Conservation (phyloP, 2,797 vertebrate species). For the Pseudomugil gertrudae region DNA sequence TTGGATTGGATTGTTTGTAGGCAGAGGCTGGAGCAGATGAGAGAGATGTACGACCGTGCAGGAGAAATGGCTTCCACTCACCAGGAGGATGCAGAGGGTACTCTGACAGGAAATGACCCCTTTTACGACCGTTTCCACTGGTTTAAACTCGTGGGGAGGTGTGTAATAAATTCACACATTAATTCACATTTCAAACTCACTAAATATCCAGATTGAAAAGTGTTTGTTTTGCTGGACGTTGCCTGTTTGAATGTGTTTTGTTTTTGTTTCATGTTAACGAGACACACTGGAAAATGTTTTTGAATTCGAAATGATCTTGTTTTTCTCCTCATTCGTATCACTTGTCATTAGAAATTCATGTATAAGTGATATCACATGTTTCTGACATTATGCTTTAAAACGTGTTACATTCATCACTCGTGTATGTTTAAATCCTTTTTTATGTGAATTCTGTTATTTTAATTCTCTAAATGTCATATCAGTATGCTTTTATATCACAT, state of each 20-base stretch:
- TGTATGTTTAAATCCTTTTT: slow-evolving; percentile 23
- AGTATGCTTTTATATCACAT: slow-evolving; percentile 29
- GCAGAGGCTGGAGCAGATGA: slow-evolving; percentile 95
- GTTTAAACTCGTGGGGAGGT: slow-evolving; percentile 99
- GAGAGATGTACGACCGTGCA: slow-evolving; percentile 97
- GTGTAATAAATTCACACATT: slow-evolving; percentile 44
- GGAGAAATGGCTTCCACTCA: slow-evolving; percentile 90
- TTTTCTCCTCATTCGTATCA: slow-evolving; percentile 11
- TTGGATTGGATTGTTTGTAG: too few species aligned
- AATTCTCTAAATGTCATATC: slow-evolving; percentile 13
- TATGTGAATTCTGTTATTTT: slow-evolving; percentile 25
- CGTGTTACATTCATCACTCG: slow-evolving; percentile 31
- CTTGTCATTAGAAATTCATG: slow-evolving; percentile 9
- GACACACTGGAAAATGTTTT: neutral
- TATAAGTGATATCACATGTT: slow-evolving; percentile 16
- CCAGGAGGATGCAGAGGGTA: slow-evolving; percentile 88
- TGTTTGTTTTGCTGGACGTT: neutral
- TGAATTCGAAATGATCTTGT: neutral
- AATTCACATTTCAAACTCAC: neutral
- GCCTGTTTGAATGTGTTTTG: neutral
- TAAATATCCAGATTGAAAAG: neutral
- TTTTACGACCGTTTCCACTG: slow-evolving; percentile 99
- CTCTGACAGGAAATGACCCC: slow-evolving; percentile 92
- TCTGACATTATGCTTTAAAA: slow-evolving; percentile 7
- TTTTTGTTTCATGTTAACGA: neutral